phyloP scores from a whole-genome alignment of 2,113 vertebrate genomes.

The Seriola quinqueradiata region DNA sequence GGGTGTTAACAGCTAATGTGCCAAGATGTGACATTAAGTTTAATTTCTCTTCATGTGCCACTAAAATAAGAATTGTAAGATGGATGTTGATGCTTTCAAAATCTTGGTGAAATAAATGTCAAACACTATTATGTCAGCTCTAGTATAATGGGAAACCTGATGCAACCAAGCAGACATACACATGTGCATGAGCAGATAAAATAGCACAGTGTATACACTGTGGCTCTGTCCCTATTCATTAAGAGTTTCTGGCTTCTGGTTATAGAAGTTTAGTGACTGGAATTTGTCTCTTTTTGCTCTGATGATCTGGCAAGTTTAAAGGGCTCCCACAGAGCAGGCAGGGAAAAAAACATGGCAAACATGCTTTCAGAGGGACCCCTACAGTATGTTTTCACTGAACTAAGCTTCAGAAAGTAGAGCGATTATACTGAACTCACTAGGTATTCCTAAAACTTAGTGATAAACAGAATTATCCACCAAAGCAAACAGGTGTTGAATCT shows the following conservation, averaged over 20 bases:
- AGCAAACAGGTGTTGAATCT: conserved; percentile 34
- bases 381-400: conserved; percentile 41
- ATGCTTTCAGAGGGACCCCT: conserved; percentile 41
- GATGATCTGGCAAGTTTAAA: conserved; percentile 56
- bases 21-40: conserved; percentile 6
- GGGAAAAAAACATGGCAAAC: conserved; percentile 49
- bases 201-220: neutral
- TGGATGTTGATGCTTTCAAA: conserved; percentile 2
- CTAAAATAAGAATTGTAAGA: conserved; percentile 5
- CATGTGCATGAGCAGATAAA: conserved; percentile 37
- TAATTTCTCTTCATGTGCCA: neutral
- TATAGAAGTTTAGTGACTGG: conserved; percentile 32
- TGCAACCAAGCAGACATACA: conserved; percentile 20
- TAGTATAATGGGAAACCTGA: conserved; percentile 3
- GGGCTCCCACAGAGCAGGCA: conserved; percentile 48
- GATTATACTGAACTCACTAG: conserved; percentile 32
- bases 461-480: conserved; percentile 19
- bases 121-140: conserved; percentile 15
- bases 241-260: conserved; percentile 52
- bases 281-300: conserved; percentile 52
- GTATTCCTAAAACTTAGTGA: conserved; percentile 22
- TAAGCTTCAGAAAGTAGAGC: conserved; percentile 32
- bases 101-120: neutral
- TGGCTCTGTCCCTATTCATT: conserved; percentile 42
- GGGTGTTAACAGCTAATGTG: conserved; percentile 9